Conservation (phyloP, 1,140 invertebrate species). For the Acyrthosiphon pisum region DNA sequence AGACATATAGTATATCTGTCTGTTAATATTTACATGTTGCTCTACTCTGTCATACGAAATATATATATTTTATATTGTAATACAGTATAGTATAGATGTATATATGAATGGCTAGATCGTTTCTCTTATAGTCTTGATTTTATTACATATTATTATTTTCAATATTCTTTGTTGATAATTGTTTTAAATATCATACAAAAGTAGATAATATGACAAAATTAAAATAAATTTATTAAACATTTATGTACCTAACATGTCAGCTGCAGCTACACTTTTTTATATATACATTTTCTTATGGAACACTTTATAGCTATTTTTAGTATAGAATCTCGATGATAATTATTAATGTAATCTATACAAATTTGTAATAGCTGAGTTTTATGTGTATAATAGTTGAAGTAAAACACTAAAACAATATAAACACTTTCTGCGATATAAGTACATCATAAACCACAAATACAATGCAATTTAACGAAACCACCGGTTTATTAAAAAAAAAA, state of each 20-base stretch:
- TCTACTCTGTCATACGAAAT: too few species aligned
- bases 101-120: background rate
- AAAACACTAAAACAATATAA: background rate
- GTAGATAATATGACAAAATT: background rate
- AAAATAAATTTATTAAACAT: background rate
- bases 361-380: background rate
- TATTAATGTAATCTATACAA: background rate
- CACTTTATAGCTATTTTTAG: background rate
- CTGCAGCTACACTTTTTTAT: background rate
- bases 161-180: background rate
- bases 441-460: background rate
- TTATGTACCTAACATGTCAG: background rate
- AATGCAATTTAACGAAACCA: background rate
- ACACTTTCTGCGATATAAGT: background rate
- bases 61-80: too few species aligned
- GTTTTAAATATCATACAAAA: background rate
- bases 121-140: background rate
- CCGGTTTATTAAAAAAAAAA: background rate
- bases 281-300: background rate
- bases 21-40: too few species aligned
- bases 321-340: background rate
- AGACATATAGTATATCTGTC: too few species aligned
- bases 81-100: too few species aligned
- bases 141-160: too few species aligned
- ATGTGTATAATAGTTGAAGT: background rate